Percentiles rank a stretch among this genome's conserved stretches.
Conservation (phyloP, 2,797 vertebrate species). For the Xenops minutus region DNA sequence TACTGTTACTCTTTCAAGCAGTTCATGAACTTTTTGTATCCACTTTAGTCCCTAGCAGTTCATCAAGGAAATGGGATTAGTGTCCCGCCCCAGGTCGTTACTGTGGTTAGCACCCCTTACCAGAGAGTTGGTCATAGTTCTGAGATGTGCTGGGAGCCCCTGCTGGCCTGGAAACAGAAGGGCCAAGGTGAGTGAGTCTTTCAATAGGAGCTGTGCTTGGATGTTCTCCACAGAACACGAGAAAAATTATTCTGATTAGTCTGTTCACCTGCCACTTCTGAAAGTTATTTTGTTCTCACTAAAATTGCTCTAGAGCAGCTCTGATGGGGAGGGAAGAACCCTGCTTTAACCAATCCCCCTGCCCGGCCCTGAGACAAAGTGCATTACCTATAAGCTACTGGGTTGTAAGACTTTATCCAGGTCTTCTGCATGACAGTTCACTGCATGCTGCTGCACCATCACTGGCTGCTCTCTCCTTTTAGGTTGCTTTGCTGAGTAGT, state of each 20-base stretch:
- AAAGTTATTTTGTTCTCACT: slow-evolving; percentile 57
- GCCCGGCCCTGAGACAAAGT: neutral
- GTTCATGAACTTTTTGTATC: slow-evolving; percentile 75
- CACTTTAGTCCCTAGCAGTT: slow-evolving; percentile 66
- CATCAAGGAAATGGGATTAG: slow-evolving; percentile 53
- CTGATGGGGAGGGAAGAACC: slow-evolving; percentile 52
- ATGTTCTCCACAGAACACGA: slow-evolving; percentile 59
- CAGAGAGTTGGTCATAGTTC: neutral
- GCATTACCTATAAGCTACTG: slow-evolving; percentile 34
- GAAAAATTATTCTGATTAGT: slow-evolving; percentile 23
- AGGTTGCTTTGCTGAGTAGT: slow-evolving; percentile 75
- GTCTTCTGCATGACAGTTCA: slow-evolving; percentile 77
- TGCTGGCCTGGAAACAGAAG: slow-evolving; percentile 62
- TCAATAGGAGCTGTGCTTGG: slow-evolving; percentile 43
- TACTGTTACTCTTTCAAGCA: slow-evolving; percentile 71
- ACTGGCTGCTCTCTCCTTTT: slow-evolving; percentile 67
- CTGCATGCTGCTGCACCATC: slow-evolving; percentile 76
- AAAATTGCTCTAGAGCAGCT: slow-evolving; percentile 62
- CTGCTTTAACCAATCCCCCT: neutral
- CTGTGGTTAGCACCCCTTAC: slow-evolving; percentile 48
- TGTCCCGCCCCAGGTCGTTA: slow-evolving; percentile 40
- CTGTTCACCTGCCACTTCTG: slow-evolving; percentile 58
- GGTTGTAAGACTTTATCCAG: slow-evolving; percentile 57
- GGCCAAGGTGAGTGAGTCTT: slow-evolving; percentile 58
- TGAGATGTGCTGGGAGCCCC: slow-evolving; percentile 57